A percentile compares a stretch with the other conserved stretches of the same genome.
Conservation (phyloP, 2,113 vertebrate genomes). For the Hydropotes inermis region DNA sequence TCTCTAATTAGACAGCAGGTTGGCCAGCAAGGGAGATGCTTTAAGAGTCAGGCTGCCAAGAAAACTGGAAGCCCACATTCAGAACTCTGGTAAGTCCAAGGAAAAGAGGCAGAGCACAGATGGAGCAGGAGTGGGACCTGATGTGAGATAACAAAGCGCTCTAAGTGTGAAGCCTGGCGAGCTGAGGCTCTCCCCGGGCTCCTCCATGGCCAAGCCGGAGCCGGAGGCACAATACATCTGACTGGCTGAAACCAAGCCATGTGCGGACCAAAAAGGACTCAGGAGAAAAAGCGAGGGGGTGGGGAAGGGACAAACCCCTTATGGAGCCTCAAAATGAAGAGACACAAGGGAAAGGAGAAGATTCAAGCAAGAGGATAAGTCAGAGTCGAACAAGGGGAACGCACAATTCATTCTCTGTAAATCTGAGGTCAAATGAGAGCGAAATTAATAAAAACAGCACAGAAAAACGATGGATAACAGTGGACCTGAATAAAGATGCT, state of each 20-base stretch:
- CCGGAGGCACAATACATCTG: background rate
- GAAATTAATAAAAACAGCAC: background rate
- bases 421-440: background rate
- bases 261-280: background rate
- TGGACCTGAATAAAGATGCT: background rate
- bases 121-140: background rate
- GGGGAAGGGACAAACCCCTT: background rate
- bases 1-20: background rate
- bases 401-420: background rate
- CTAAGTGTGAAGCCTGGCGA: background rate
- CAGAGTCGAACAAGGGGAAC: background rate
- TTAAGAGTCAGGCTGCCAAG: background rate
- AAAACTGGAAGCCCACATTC: background rate
- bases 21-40: background rate
- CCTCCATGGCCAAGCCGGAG: background rate
- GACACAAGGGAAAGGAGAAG: background rate
- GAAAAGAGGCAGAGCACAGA: background rate
- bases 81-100: background rate
- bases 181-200: background rate
- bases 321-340: background rate
- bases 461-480: background rate
- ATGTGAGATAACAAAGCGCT: background rate
- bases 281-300: no score
- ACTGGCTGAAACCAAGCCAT: background rate
- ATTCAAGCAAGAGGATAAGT: background rate